Percentiles rank a stretch among this genome's conserved stretches.
Conservation (phyloP, 2,113 vertebrate species). For the Labrus mixtus region DNA sequence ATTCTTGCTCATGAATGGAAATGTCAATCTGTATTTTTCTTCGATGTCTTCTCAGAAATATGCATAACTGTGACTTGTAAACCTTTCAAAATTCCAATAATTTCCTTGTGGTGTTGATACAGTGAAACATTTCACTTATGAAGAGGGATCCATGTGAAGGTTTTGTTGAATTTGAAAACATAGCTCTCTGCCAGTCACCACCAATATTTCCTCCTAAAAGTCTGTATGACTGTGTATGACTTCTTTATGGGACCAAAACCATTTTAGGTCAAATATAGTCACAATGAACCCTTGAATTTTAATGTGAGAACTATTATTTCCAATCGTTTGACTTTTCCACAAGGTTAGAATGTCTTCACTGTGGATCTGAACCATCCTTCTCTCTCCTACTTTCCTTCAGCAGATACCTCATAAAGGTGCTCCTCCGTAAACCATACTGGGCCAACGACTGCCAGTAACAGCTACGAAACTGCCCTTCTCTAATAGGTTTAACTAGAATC, state of each 20-base stretch:
- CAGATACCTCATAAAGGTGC: conserved; percentile 77
- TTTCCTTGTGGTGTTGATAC: conserved; percentile 68
- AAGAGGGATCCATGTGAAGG: conserved; percentile 59
- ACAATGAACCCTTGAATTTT: conserved; percentile 47
- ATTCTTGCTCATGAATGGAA: conserved; percentile 12
- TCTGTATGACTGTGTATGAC: conserved; percentile 32
- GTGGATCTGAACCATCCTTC: conserved; percentile 52
- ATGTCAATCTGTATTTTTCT: neutral
- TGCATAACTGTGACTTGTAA: conserved; percentile 54
- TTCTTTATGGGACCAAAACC: conserved; percentile 53
- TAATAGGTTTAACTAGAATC: conserved; percentile 77
- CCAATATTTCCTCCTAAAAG: conserved; percentile 59
- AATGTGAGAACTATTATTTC: conserved; percentile 68
- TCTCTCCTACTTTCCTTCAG: conserved; percentile 57
- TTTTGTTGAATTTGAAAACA: conserved; percentile 75
- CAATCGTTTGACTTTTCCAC: conserved; percentile 69
- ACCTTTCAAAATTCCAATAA: conserved; percentile 65
- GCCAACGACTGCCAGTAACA: conserved; percentile 76
- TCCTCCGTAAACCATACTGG: conserved; percentile 75
- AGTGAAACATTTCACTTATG: conserved; percentile 73
- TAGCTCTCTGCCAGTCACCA: conserved; percentile 64
- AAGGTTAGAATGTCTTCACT: conserved; percentile 55
- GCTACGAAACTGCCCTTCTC: conserved; percentile 79
- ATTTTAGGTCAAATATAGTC: conserved; percentile 55
- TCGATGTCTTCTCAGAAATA: conserved; percentile 43